These are phyloP conservation scores for Cephalopholis sonnerati DNA, from an alignment of 2,113 vertebrate species.

Conservation along the genomic window DNA sequence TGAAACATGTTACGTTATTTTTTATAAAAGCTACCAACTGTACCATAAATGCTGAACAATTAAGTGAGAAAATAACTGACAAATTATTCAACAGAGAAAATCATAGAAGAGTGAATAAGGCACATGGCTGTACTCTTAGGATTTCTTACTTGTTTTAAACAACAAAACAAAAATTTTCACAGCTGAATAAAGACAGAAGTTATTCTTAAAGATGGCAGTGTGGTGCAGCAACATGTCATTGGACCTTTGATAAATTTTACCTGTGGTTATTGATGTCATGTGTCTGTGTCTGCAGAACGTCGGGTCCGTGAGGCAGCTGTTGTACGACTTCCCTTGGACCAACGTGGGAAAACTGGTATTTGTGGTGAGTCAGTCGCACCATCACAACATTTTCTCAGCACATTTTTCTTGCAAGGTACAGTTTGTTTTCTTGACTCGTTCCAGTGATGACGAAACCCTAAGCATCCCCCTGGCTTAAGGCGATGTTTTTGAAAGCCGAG, in stretches of 20 bases:
- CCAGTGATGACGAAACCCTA: conserved; percentile 8
- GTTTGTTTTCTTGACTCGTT: neutral
- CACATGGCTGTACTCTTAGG: neutral
- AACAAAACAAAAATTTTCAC: neutral
- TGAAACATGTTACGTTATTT: too few species aligned
- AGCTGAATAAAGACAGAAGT: neutral
- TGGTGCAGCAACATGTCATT: neutral
- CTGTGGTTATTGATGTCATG: neutral
- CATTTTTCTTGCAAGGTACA: too few species aligned
- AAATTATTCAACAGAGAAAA: neutral
- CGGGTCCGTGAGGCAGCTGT: conserved; percentile 92
- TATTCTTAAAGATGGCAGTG: neutral
- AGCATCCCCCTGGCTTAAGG: conserved; percentile 5
- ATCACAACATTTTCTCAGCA: conserved; percentile 3
- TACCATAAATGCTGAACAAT: neutral
- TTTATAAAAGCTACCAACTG: too few species aligned
- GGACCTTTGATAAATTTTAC: neutral
- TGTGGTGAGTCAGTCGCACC: conserved; percentile 90
- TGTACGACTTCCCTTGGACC: conserved; percentile 98
- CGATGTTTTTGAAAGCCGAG: conserved; percentile 29
- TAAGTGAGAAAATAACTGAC: neutral
- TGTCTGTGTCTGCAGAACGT: conserved; percentile 86
- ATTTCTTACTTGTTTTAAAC: neutral
- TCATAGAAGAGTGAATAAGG: neutral
- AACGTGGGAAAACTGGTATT: conserved; percentile 98